Conservation (phyloP, 1,140 invertebrate species). For the Tetragonula clypearis region DNA sequence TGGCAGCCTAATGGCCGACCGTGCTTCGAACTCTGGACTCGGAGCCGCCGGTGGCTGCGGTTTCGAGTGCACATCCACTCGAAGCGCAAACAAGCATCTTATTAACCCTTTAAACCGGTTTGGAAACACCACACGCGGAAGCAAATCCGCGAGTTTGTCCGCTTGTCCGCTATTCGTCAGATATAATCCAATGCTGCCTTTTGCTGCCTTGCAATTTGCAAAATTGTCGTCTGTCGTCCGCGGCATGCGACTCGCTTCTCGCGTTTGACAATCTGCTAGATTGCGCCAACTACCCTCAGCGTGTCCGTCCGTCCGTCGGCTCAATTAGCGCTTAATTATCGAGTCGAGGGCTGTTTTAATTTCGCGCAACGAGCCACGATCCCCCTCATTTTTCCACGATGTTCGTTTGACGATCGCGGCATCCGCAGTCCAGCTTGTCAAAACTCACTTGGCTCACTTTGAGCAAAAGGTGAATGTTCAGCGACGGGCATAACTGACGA, state of each 20-base stretch:
- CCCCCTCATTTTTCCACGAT: no score
- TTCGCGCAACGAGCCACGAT: neutral
- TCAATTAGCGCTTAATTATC: conserved; percentile 44
- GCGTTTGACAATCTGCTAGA: conserved; percentile 52
- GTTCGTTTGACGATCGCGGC: no score
- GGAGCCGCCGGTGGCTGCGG: neutral
- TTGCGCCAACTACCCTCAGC: neutral
- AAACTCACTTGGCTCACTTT: no score
- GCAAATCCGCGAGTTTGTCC: conserved; percentile 19
- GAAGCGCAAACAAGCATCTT: conserved; percentile 40
- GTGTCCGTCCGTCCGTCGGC: neutral
- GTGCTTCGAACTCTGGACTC: neutral
- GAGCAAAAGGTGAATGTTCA: no score
- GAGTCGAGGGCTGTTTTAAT: neutral
- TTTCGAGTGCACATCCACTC: conserved; percentile 26
- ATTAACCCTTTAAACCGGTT: conserved; percentile 40
- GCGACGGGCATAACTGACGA: no score
- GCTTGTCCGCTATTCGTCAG: conserved; percentile 18
- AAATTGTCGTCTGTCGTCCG: conserved; percentile 62
- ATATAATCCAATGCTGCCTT: conserved; percentile 46
- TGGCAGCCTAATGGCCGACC: conserved; percentile 18
- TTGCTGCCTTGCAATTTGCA: neutral
- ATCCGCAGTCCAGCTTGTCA: no score
- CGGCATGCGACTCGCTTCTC: conserved; percentile 11
- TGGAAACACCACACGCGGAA: conserved; percentile 39